Percentiles rank a stretch among this genome's conserved stretches.
Conservation (phyloP, 1,140 invertebrate species). For the Plutomurus gul region DNA sequence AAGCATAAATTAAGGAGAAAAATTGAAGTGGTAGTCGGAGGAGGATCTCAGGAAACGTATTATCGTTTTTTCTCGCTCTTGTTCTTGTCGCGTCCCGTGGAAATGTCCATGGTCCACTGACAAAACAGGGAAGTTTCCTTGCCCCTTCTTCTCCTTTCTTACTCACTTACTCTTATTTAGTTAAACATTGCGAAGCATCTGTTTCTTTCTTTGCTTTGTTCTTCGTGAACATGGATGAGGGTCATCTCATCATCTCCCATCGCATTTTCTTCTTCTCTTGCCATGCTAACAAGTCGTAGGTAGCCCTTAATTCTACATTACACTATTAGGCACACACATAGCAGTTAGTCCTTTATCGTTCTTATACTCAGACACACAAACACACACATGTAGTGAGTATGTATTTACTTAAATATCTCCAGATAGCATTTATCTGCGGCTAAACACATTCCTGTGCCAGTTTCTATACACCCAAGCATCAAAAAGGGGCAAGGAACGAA, state of each 20-base stretch:
- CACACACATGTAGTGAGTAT: too few relatives aligned
- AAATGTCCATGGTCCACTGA: conserved; percentile 18
- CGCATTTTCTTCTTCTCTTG: background rate
- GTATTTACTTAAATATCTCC: too few relatives aligned
- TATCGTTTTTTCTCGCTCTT: background rate
- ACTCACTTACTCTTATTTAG: background rate
- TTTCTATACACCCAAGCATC: too few relatives aligned
- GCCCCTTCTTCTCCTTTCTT: background rate
- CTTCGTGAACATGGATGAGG: background rate
- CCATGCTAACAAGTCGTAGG: too few relatives aligned
- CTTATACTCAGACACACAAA: too few relatives aligned
- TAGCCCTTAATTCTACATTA: too few relatives aligned
- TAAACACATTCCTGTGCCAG: too few relatives aligned
- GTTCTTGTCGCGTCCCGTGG: background rate
- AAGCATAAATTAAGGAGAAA: too few relatives aligned
- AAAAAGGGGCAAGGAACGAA: too few relatives aligned
- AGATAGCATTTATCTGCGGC: background rate
- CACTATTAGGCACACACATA: too few relatives aligned
- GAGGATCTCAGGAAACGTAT: background rate
- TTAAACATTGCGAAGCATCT: background rate
- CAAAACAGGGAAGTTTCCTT: background rate
- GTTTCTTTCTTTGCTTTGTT: background rate
- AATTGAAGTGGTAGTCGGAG: too few relatives aligned
- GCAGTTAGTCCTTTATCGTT: too few relatives aligned
- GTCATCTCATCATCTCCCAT: background rate